Conservation (phyloP, 2,888 invertebrate genomes). For the Hesperia comma region DNA sequence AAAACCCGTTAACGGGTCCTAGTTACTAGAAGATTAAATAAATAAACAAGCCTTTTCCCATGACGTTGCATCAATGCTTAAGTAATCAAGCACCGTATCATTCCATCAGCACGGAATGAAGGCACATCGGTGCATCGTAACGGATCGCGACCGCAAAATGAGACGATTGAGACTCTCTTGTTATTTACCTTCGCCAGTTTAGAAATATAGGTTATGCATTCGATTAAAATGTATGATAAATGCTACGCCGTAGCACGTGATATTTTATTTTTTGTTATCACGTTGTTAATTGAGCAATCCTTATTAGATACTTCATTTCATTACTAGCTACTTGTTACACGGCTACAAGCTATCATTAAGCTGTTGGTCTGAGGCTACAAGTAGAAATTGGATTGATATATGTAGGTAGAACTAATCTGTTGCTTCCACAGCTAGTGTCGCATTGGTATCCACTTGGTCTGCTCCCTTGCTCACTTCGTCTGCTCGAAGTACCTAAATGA, state of each 20-base stretch:
- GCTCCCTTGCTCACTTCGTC: no score
- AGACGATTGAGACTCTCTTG: neutral
- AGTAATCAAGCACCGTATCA: constrained; percentile 22
- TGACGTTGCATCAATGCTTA: neutral
- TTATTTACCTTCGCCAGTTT: neutral
- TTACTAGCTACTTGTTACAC: no score
- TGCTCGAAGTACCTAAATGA: no score
- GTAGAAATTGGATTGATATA: no score
- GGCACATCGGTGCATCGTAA: constrained; percentile 9
- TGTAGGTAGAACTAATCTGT: no score
- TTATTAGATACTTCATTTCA: no score
- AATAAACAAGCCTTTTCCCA: neutral
- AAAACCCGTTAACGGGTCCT: no score
- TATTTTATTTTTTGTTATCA: neutral
- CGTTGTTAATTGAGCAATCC: neutral
- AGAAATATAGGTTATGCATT: neutral
- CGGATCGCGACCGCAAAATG: constrained; percentile 15
- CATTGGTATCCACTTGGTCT: no score
- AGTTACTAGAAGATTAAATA: neutral
- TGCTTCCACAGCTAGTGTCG: no score
- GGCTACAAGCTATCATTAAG: no score
- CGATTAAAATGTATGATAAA: neutral
- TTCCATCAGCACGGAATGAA: constrained; percentile 18
- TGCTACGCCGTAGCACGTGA: neutral
- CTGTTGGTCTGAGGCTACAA: no score